phyloP scores from a whole-genome alignment of 2,888 invertebrate genomes.

The Trissoscelio sp. region DNA sequence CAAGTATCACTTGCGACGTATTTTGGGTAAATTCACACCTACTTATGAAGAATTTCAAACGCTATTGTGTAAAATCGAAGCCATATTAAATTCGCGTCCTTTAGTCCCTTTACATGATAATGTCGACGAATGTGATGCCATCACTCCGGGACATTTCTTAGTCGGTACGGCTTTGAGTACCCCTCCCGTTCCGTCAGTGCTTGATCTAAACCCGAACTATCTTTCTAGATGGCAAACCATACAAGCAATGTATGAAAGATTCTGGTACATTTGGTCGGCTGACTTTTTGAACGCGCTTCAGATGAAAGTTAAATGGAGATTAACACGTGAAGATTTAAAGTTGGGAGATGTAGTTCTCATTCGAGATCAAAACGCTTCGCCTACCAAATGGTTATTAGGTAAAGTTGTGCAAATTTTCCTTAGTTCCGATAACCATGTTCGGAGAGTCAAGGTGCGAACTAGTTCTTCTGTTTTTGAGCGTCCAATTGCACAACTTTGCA shows the following conservation, averaged over 20 bases:
- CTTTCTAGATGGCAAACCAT: conserved; percentile 69
- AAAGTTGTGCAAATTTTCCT: neutral
- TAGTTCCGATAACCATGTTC: neutral
- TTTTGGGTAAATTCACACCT: neutral
- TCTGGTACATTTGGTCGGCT: conserved; percentile 70
- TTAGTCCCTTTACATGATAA: conserved; percentile 45
- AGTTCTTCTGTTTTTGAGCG: neutral
- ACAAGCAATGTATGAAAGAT: conserved; percentile 60
- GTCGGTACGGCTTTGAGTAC: conserved; percentile 62
- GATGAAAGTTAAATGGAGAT: neutral
- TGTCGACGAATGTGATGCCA: conserved; percentile 48
- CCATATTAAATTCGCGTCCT: conserved; percentile 62
- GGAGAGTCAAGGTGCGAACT: neutral
- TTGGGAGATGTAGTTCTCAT: neutral
- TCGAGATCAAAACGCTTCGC: neutral
- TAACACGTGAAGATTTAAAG: neutral
- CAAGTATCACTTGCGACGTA: neutral
- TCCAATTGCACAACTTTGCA: conserved; percentile 1
- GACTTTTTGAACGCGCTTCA: conserved; percentile 58
- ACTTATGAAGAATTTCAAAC: conserved; percentile 21
- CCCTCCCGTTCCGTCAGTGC: conserved; percentile 64
- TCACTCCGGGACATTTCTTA: conserved; percentile 37
- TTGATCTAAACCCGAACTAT: conserved; percentile 43
- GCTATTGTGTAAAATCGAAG: neutral
- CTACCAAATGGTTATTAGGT: neutral